A percentile compares a stretch with the other conserved stretches of the same genome.
phyloP scores from a whole-genome alignment of 2,113 vertebrate species.

The Dromaius novaehollandiae region DNA sequence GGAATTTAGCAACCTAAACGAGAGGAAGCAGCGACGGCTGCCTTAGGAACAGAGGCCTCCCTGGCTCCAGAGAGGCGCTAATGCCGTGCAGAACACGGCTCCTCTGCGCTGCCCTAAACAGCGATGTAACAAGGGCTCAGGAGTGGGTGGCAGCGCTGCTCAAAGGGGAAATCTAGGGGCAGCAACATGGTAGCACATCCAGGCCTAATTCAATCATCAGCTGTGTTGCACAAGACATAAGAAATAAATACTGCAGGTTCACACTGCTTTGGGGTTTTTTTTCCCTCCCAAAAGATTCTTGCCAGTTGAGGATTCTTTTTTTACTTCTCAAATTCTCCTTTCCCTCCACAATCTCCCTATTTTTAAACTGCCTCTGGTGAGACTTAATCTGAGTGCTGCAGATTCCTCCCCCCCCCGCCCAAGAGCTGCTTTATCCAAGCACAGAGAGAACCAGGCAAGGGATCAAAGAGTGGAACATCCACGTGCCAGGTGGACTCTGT shows the following conservation, averaged over 20 bases:
- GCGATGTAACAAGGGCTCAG: neutral
- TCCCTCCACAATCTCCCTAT: neutral
- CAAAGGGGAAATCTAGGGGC: too few relatives aligned
- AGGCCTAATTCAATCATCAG: neutral
- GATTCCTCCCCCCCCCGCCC: neutral
- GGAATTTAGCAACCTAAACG: neutral
- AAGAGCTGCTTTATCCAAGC: constrained; percentile 54
- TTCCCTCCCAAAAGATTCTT: neutral
- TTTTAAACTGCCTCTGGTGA: constrained; percentile 37
- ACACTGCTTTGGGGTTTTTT: neutral
- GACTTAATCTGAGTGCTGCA: neutral
- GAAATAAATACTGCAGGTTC: neutral
- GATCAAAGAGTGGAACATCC: constrained; percentile 48
- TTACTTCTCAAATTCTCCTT: constrained; percentile 7
- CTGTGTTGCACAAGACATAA: neutral
- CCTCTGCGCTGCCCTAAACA: neutral
- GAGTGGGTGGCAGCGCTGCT: neutral
- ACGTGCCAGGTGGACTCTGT: constrained; percentile 61
- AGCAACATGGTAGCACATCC: neutral
- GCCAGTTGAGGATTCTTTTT: neutral
- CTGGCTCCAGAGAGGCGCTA: neutral
- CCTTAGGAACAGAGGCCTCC: neutral
- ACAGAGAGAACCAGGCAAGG: constrained; percentile 48
- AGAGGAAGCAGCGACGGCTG: fast-evolving
- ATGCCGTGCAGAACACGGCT: neutral